phyloP scores from a whole-genome alignment of 2,888 invertebrate genomes.

The Trachelus iudaicus region DNA sequence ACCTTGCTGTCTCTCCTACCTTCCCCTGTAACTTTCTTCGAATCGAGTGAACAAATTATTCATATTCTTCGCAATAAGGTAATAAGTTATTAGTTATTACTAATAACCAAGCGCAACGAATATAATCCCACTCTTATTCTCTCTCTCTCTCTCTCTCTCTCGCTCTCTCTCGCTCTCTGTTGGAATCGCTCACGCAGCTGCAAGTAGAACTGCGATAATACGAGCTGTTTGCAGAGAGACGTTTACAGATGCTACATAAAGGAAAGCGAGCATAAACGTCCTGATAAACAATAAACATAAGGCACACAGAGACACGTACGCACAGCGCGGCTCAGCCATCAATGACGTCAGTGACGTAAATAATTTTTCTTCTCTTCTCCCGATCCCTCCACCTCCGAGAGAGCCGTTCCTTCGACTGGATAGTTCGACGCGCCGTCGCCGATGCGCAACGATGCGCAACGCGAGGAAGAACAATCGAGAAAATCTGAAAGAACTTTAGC shows the following conservation, averaged over 20 bases:
- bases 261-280: constrained; percentile 31
- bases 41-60: too few relatives aligned
- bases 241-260: constrained; percentile 26
- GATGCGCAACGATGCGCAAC: too few relatives aligned
- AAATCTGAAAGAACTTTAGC: too few relatives aligned
- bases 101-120: too few relatives aligned
- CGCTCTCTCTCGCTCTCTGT: constrained; percentile 1
- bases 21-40: background rate
- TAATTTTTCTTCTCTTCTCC: constrained; percentile 15
- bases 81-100: too few relatives aligned
- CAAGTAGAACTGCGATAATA: constrained; percentile 18
- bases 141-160: constrained; percentile 9
- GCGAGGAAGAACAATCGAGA: too few relatives aligned
- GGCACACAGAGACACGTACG: constrained; percentile 1
- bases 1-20: background rate
- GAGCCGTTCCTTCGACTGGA: background rate
- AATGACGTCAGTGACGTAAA: constrained; percentile 21
- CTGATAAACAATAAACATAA: constrained; percentile 33
- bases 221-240: constrained; percentile 23
- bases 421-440: background rate
- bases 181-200: constrained; percentile 10
- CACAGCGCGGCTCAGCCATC: constrained; percentile 7
- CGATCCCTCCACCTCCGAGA: background rate
- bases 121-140: background rate
- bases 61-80: too few relatives aligned